phyloP scores from a whole-genome alignment of 1,140 invertebrate species.

The Oedothorax gibbosus region DNA sequence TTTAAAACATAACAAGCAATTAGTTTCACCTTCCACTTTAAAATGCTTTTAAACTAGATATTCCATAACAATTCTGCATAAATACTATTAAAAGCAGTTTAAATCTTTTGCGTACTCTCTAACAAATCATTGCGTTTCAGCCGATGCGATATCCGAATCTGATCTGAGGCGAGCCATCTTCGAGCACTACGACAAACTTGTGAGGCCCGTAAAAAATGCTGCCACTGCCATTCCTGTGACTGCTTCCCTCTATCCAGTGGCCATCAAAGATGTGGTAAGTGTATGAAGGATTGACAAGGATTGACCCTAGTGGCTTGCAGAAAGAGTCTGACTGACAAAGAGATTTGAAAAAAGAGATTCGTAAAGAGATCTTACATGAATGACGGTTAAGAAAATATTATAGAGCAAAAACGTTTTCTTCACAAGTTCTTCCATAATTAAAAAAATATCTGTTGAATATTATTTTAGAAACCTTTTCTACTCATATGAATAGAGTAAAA shows the following conservation, averaged over 20 bases:
- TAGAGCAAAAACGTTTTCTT: too few species aligned
- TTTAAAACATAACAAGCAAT: too few species aligned
- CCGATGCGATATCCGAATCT: not conserved
- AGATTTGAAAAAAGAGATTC: not conserved
- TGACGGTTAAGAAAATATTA: not conserved
- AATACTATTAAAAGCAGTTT: too few species aligned
- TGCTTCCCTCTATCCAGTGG: not conserved
- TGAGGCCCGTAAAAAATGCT: not conserved
- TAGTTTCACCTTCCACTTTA: too few species aligned
- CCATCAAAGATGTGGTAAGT: constrained; percentile 20
- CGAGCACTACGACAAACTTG: not conserved
- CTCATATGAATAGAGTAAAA: too few species aligned
- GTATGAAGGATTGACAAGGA: not conserved
- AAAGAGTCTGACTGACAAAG: not conserved
- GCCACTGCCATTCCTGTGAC: not conserved
- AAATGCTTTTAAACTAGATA: too few species aligned
- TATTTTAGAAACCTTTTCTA: too few species aligned
- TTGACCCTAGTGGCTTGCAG: not conserved
- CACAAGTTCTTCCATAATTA: too few species aligned
- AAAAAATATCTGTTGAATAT: too few species aligned
- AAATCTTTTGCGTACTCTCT: too few species aligned
- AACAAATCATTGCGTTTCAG: not conserved
- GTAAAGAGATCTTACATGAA: not conserved
- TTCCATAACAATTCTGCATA: too few species aligned
- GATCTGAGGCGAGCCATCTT: constrained; percentile 15